Evolutionary conservation across 2,888 invertebrate genomes (phyloP), one percentile per base, ranked within the genome.

Genomic region (Chloroclysta siterata): DNA sequence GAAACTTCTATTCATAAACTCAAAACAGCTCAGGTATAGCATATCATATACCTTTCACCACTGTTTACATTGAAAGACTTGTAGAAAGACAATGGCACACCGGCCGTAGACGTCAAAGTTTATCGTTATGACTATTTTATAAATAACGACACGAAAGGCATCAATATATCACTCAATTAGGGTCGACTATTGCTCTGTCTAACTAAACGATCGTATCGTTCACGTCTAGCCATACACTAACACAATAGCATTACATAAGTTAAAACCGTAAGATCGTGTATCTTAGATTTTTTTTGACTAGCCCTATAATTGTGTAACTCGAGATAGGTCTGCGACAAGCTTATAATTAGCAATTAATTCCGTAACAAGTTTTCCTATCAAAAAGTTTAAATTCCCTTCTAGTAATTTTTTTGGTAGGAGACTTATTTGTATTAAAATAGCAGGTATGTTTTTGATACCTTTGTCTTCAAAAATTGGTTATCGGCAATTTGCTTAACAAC

Each of bases 171-270:
- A 53, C 53, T 53, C 60, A 69, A 72, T 72, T 68, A 67, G 56
- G 65, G 58, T 54, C 64, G 68, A 56, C 61, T 60, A 53, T 69
- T 66, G 68, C 54, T 71, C 66, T 62, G 66, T 68, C 73, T 62
- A 65, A 67, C 72, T 75, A 66, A 74, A 57, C 69, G 75, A 78
- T 80, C 68, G 67, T 80, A 81, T 83, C 75, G 61, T 75, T 81
- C 77, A 84, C 78, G 79, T 77, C 78, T 67, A 72, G 68, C 69
- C 70, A 74, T 78, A 75, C 72, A 74, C 73, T 72, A 50, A 41
- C 56, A 79, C 79, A 80, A 79, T 79, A 59, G 67, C 36, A 41
- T 82, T 84, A 76, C 73, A 73, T 79, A 81, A 83, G 48, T 28
- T 41, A 56, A 22, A 65, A 76, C 5, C 14, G 46, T 44, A 15